Evolutionary conservation across 1,140 invertebrate species (phyloP), one percentile per base, ranked within the genome.

Genomic region (Cydia amplana): DNA sequence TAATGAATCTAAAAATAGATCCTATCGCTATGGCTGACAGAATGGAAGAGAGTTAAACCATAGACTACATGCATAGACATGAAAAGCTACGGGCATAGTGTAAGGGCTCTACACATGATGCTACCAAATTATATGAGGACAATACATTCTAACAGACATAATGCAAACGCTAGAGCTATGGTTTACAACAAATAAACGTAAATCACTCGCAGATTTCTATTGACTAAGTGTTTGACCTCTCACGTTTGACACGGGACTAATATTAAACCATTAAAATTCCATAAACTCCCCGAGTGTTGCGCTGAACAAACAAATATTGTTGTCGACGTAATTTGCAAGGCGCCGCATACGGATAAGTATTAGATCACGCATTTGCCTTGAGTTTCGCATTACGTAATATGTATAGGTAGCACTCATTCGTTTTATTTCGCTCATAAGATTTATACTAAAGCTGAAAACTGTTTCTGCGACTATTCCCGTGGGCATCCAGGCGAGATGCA

Each of bases 231-330:
- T 75, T 72, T 32, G 32, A 55, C 77, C 67, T 74, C 25, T 75
- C 64, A 74, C 40, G 67, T 23, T 72, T 64, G 46, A 74, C 70
- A 36, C 64, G 25, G 16, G 64, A 70, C 65, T 32, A 70, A 40
- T 23, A 70, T 70, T 10, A 70, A 82, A 79, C 77, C 81, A 83
- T 87, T 86, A 83, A 83, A 84, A 88, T 88, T 89, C 85, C 83
- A 74, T 77, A 84, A 85, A 76, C 77, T 81, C 78, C 67, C 79
- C 76, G 76, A 75, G 76, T 73, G 77, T 85, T n/a, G 67, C 67
- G 36, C 28, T 79, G 84, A 84, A 86, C 81, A 80, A 72, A 80
- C 78, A 78, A 80, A 79, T 80, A 77, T 75, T 43, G 65, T 65
- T 18, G 32, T 40, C 65, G 65, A 70, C 65, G 65, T 70, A 70